phyloP scores from a whole-genome alignment of 2,888 invertebrate species.

The Dynastes tityus region DNA sequence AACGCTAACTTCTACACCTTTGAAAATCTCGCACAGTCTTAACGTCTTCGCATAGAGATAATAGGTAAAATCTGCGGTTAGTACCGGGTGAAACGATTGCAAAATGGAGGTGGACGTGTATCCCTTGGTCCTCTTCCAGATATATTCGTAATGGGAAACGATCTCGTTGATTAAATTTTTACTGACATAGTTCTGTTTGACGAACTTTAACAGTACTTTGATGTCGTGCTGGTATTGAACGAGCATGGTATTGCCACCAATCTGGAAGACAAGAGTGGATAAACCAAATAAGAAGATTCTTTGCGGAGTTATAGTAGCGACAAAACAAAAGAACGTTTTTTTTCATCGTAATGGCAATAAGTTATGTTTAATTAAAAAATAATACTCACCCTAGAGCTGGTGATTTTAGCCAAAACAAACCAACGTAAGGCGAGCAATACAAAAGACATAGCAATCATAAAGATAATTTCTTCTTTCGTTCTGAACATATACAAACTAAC shows the following conservation, averaged over 20 bases:
- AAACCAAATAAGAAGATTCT: background rate
- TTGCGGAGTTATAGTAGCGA: too few species aligned
- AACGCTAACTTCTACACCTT: slow-evolving; percentile 32
- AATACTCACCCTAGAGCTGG: slow-evolving; percentile 50
- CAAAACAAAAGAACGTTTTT: too few species aligned
- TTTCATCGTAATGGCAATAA: too few species aligned
- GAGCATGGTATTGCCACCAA: slow-evolving; percentile 54
- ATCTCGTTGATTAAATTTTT: slow-evolving; percentile 52
- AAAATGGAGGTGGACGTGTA: slow-evolving; percentile 33
- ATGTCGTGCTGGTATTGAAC: slow-evolving; percentile 55
- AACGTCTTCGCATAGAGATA: slow-evolving; percentile 34
- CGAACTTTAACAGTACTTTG: slow-evolving; percentile 52
- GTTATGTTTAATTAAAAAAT: background rate
- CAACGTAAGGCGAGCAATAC: slow-evolving; percentile 45
- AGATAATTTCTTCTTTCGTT: slow-evolving; percentile 24
- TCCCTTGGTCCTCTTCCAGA: slow-evolving; percentile 55
- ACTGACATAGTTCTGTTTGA: slow-evolving; percentile 49
- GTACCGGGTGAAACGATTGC: slow-evolving; percentile 40
- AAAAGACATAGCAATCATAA: slow-evolving; percentile 40
- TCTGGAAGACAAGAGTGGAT: slow-evolving; percentile 36
- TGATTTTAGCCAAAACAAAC: slow-evolving; percentile 50
- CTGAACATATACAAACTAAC: slow-evolving; percentile 33
- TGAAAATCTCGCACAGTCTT: slow-evolving; percentile 45
- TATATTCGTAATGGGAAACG: slow-evolving; percentile 53
- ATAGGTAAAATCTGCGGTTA: slow-evolving; percentile 44